Evolutionary conservation across 2,113 vertebrate genomes (phyloP).

Genomic region (Felis chaus): DNA sequence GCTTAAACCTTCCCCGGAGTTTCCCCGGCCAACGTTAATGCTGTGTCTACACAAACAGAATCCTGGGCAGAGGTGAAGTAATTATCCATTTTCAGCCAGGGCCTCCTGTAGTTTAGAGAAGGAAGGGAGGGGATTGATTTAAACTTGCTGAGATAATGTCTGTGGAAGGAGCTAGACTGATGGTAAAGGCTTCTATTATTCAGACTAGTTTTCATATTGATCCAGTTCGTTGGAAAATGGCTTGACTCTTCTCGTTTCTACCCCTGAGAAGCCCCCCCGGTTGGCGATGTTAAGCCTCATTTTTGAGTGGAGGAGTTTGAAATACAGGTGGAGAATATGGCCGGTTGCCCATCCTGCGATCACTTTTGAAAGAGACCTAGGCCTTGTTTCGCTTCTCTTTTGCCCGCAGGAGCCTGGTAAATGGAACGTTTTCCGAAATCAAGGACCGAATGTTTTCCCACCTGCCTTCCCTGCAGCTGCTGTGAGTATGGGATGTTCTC

Average conservation of each 20-base stretch:
- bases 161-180: not conserved
- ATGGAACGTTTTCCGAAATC: conserved; percentile 95
- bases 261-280: not conserved
- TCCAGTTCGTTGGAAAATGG: not conserved
- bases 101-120: conserved; percentile 38
- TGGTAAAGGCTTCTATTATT: not conserved
- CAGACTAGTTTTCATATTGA: conserved; percentile 1
- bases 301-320: not conserved
- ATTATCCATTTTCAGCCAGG: conserved; percentile 27
- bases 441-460: conserved; percentile 98
- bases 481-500: conserved; percentile 89
- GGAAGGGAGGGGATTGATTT: not conserved
- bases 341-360: accelerated
- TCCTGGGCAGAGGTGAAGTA: conserved; percentile 49
- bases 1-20: conserved; percentile 51
- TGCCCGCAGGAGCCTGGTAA: conserved; percentile 93
- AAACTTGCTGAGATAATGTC: not conserved
- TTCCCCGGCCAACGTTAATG: not conserved
- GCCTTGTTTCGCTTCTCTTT: not conserved
- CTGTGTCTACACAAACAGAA: conserved; percentile 58
- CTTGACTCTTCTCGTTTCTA: not conserved
- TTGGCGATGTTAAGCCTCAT: no score
- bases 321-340: not conserved
- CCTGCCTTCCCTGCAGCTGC: conserved; percentile 94
- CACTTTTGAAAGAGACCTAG: not conserved